Percentiles rank a stretch among this genome's conserved stretches.
Conservation (phyloP, 1,140 invertebrate species). For the Orchesella cincta region DNA sequence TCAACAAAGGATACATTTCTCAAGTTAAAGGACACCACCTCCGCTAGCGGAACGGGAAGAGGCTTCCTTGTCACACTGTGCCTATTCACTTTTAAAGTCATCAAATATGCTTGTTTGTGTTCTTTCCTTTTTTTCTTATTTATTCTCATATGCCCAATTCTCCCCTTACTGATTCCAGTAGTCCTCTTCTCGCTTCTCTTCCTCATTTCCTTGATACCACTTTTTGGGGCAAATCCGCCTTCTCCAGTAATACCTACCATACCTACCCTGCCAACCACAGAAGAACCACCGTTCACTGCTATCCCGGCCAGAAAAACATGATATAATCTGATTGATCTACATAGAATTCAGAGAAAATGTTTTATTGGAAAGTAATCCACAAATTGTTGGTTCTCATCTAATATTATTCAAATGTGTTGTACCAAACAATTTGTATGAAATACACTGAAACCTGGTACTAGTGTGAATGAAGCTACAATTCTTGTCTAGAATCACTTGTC, state of each 20-base stretch:
- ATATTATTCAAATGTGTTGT: too few species aligned
- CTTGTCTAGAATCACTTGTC: too few species aligned
- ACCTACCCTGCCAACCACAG: neutral
- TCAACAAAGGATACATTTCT: neutral
- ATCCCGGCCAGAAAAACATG: too few species aligned
- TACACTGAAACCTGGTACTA: too few species aligned
- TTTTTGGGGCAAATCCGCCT: too few species aligned
- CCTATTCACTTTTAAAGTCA: neutral
- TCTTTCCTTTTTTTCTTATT: neutral
- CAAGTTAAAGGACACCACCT: neutral
- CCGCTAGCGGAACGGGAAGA: neutral
- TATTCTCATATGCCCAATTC: neutral
- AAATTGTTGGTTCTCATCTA: too few species aligned
- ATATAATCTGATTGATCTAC: too few species aligned
- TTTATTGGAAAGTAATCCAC: too few species aligned
- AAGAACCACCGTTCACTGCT: neutral
- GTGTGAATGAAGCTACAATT: too few species aligned
- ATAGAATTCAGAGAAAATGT: too few species aligned
- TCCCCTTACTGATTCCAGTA: neutral
- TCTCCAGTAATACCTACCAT: neutral
- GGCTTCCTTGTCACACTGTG: neutral
- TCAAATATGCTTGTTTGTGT: neutral
- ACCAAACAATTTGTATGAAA: too few species aligned
- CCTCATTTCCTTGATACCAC: too few species aligned
- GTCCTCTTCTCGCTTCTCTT: neutral